These are phyloP conservation scores for Sebastes oblongus DNA, from an alignment of 2,797 vertebrate species.

Conservation along the genomic window DNA sequence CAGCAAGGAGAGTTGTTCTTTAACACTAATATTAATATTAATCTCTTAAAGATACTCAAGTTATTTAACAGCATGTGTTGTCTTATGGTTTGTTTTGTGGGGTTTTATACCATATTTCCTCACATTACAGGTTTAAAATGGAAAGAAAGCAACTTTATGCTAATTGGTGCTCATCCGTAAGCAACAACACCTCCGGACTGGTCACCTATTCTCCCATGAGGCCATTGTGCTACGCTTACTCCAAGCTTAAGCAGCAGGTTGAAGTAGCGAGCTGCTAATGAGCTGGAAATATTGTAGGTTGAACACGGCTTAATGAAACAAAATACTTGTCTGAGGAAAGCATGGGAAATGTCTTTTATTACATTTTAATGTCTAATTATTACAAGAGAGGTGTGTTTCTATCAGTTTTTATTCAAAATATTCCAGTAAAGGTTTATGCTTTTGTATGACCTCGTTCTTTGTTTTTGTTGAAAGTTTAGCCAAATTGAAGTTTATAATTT, in stretches of 20 bases:
- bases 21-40: constrained; percentile 4
- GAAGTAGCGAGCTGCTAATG: constrained; percentile 58
- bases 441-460: background rate
- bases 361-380: constrained; percentile 20
- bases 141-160: background rate
- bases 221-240: constrained; percentile 35
- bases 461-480: background rate
- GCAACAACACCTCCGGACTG: constrained; percentile 39
- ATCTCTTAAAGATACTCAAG: background rate
- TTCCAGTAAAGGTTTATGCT: background rate
- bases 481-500: background rate
- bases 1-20: background rate
- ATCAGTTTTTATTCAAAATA: background rate
- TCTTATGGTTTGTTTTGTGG: background rate
- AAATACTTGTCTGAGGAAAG: constrained; percentile 31
- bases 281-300: constrained; percentile 57
- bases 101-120: background rate
- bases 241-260: constrained; percentile 55
- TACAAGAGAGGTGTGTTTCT: background rate
- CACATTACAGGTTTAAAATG: constrained; percentile 15
- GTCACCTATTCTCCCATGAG: constrained; percentile 54
- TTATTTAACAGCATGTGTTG: background rate
- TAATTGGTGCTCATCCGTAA: constrained; percentile 53
- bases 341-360: constrained; percentile 10
- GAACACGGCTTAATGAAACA: constrained; percentile 45